Evolutionary conservation across 2,113 vertebrate species (phyloP).

Genomic region (Platysteira castanea): DNA sequence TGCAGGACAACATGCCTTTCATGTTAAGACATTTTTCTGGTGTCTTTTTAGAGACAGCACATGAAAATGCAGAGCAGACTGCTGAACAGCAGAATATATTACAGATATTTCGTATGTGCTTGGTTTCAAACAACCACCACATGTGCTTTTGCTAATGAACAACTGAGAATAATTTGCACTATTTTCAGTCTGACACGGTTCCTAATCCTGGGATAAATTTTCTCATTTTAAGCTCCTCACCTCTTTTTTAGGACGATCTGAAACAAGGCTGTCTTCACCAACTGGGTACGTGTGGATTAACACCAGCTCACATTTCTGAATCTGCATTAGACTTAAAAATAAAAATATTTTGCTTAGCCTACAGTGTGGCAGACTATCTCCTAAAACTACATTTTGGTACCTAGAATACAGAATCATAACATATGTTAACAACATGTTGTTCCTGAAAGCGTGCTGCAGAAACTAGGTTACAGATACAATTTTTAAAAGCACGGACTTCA

Average conservation of each 20-base stretch:
- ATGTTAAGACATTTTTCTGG: neutral
- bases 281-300: conserved; percentile 94
- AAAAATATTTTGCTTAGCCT: neutral
- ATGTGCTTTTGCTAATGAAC: neutral
- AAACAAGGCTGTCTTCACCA: conserved; percentile 94
- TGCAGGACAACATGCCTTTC: neutral
- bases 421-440: neutral
- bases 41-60: neutral
- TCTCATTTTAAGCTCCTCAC: conserved; percentile 64
- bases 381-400: neutral
- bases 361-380: neutral
- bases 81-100: neutral
- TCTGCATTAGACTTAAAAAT: conserved; percentile 89
- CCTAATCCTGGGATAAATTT: neutral
- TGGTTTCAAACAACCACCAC: neutral
- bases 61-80: neutral
- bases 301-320: conserved; percentile 97
- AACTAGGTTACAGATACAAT: neutral
- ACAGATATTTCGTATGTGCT: neutral
- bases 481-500: neutral
- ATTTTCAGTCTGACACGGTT: neutral
- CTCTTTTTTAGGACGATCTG: conserved; percentile 93
- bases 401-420: neutral
- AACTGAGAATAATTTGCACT: neutral
- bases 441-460: neutral